Base-by-base conservation (phyloP, 2,888 invertebrate species). In the Heliconius ismenius region DNA sequence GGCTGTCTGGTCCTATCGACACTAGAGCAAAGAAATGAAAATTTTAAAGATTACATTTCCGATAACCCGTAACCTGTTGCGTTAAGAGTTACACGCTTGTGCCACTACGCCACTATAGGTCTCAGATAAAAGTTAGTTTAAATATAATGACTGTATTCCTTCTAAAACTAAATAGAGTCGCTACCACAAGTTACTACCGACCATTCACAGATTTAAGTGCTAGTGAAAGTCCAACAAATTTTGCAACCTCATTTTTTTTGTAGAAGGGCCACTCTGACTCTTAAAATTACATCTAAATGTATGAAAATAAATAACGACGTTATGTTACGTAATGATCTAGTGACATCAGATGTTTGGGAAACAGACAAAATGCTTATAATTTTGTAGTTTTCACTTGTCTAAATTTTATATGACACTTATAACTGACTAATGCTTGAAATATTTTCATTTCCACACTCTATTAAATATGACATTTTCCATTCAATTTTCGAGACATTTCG, bases 171-270 rank as follows among this genome's bases (percentile, higher is more conserved):
- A 26, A 68, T 43, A 68, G 15, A 18, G 10, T 43, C 9, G 21
- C 54, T 54, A 24, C 9, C 32, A n/a, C 13, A n/a, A 36, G 13
- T n/a, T 11, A 13, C n/a, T 26, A n/a, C 11, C 32, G 36, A 32
- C 32, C 15, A 70, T 70, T 70, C 58, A 70, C 70, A 70, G 32
- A 32, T 24, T 13, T 24, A 70, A 36, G 58, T 58, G 54, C 15
- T n/a, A 32, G 58, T 58, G 32, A 69, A 69, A 69, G 70, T 70
- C n/a, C 10, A 21, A 43, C 49, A 32, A 58, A 54, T 11, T 58
- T 58, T 10, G 54, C 32, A 70, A 70, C 58, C 32, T 70, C 58
- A 24, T 70, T 70, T 58, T 64, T 70, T 70, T 70, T 13, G 70
- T 58, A 24, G 58, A 70, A 70, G 58, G 70, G 32, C 58, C 6